These are phyloP conservation scores for Natrix natrix DNA, from an alignment of 2,797 vertebrate species.

Conservation along the genomic window DNA sequence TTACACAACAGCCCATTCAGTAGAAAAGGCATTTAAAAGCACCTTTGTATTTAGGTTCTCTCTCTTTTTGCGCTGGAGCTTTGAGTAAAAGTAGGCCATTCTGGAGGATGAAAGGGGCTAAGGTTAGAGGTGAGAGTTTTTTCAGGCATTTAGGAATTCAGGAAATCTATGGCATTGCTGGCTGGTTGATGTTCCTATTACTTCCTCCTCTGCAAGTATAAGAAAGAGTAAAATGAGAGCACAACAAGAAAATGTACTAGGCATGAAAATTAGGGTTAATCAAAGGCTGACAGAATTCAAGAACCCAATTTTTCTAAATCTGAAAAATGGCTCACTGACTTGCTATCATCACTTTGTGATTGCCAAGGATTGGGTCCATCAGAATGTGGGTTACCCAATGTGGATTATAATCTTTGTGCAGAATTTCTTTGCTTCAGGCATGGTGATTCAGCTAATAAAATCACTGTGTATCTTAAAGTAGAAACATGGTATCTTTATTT, in stretches of 20 bases:
- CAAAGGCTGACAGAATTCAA: background rate
- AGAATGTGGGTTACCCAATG: background rate
- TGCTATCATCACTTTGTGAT: background rate
- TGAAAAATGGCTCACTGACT: background rate
- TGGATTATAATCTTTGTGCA: background rate
- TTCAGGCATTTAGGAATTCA: background rate
- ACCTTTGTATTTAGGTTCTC: background rate
- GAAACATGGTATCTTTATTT: background rate
- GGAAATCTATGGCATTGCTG: background rate
- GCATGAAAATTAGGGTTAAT: background rate
- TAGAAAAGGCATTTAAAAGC: background rate
- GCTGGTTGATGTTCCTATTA: background rate
- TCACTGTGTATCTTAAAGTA: background rate
- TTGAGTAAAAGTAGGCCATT: background rate
- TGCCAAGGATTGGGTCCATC: background rate
- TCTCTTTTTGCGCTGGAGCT: background rate
- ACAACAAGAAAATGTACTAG: background rate
- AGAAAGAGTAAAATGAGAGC: background rate
- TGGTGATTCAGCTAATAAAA: background rate
- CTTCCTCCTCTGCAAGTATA: background rate
- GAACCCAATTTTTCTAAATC: background rate
- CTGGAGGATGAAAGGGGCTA: background rate
- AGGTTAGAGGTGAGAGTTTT: background rate
- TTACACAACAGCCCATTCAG: background rate
- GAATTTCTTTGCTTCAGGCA: background rate